A percentile compares a stretch with the other conserved stretches of the same genome.
phyloP scores from a whole-genome alignment of 2,113 vertebrate species.

The Mastomys coucha region DNA sequence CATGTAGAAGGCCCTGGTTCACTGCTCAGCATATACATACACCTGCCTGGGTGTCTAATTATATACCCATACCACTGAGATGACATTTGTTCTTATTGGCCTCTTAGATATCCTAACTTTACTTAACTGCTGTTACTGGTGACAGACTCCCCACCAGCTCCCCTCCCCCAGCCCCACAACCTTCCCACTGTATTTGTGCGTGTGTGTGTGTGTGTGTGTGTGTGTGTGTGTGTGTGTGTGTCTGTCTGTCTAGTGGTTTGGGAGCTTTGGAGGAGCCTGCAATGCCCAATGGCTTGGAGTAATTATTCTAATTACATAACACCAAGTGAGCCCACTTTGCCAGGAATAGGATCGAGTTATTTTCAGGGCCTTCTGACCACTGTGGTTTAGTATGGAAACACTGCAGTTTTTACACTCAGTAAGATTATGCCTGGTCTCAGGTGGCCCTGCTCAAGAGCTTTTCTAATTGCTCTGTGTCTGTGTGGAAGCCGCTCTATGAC shows the following conservation, averaged over 20 bases:
- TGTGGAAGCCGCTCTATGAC: background rate
- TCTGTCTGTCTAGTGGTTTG: background rate
- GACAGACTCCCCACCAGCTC: background rate
- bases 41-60: background rate
- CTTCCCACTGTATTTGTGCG: too few species aligned
- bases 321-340: background rate
- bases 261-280: background rate
- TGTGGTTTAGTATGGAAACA: background rate
- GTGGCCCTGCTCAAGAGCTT: background rate
- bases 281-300: background rate
- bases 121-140: background rate
- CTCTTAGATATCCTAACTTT: background rate
- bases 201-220: background rate
- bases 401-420: background rate
- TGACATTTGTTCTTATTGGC: background rate
- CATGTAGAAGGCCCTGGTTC: background rate
- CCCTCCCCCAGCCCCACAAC: too few species aligned
- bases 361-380: background rate
- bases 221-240: fast-evolving
- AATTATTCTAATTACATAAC: background rate
- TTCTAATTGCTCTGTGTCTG: background rate
- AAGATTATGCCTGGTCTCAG: background rate
- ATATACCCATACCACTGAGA: background rate
- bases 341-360: background rate
- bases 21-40: too few species aligned